phyloP scores from a whole-genome alignment of 2,888 invertebrate species.

The Lithophane ornitopus region DNA sequence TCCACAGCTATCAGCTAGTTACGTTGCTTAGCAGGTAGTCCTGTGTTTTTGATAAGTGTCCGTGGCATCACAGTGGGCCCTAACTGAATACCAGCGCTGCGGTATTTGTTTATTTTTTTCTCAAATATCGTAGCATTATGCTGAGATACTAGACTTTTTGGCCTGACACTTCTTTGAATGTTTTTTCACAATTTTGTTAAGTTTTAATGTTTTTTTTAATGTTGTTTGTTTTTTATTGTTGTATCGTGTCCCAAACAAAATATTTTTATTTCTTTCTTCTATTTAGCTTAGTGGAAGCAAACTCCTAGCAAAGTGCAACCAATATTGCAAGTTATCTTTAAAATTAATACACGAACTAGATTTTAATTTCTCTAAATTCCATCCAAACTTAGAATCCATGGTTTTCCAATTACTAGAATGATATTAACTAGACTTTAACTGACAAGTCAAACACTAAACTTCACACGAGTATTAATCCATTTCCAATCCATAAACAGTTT shows the following conservation, averaged over 20 bases:
- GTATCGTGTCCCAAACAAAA: too few relatives aligned
- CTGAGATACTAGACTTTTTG: too few relatives aligned
- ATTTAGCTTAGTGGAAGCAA: background rate
- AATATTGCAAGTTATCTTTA: background rate
- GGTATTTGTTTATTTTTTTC: too few relatives aligned
- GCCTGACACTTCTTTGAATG: too few relatives aligned
- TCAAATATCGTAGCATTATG: too few relatives aligned
- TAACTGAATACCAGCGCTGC: too few relatives aligned
- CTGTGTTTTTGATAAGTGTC: background rate
- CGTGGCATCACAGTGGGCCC: too few relatives aligned
- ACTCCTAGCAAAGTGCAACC: background rate
- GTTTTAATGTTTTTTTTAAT: too few relatives aligned
- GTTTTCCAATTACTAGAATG: constrained; percentile 54
- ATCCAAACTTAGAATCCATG: constrained; percentile 38
- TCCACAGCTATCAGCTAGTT: background rate
- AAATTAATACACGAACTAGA: constrained; percentile 30
- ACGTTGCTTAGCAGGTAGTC: background rate
- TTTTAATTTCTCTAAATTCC: constrained; percentile 33
- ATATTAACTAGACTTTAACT: constrained; percentile 65
- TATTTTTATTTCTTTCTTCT: too few relatives aligned
- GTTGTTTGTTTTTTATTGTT: too few relatives aligned
- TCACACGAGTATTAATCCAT: constrained; percentile 68
- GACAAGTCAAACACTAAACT: constrained; percentile 64
- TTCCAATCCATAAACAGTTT: constrained; percentile 12
- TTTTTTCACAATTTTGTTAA: too few relatives aligned